Percentiles rank a stretch among this genome's conserved stretches.
These are phyloP conservation scores for Xiphydria camelus DNA, from an alignment of 2,888 invertebrate species.

Conservation along the genomic window DNA sequence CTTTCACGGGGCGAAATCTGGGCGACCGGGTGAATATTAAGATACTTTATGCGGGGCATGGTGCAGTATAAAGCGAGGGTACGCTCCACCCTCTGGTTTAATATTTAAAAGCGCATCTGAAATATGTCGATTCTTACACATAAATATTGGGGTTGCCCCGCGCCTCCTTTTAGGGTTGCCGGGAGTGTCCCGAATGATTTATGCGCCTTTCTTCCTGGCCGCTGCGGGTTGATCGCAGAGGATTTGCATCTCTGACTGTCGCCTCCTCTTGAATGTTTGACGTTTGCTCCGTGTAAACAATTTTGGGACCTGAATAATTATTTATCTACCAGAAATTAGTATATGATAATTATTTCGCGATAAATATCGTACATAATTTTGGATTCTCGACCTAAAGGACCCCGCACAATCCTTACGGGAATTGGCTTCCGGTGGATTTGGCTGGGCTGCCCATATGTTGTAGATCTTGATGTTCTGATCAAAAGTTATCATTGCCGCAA, in stretches of 20 bases:
- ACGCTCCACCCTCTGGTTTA: slow-evolving; percentile 39
- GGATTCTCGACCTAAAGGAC: too few species aligned
- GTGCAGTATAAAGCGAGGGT: slow-evolving; percentile 9
- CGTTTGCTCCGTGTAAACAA: too few species aligned
- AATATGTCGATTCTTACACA: slow-evolving; percentile 56
- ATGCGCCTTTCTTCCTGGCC: slow-evolving; percentile 41
- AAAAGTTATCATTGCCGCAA: too few species aligned
- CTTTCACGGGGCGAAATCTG: slow-evolving; percentile 7
- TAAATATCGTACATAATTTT: too few species aligned
- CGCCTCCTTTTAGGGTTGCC: slow-evolving; percentile 8
- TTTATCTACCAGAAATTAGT: too few species aligned
- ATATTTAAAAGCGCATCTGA: slow-evolving; percentile 57
- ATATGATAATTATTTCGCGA: too few species aligned
- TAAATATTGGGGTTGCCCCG: slow-evolving; percentile 45
- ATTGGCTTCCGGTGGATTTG: too few species aligned
- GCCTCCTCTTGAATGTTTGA: too few species aligned
- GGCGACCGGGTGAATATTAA: slow-evolving; percentile 14
- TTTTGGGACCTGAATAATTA: too few species aligned
- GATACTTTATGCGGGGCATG: slow-evolving; percentile 14
- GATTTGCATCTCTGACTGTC: slow-evolving; percentile 37
- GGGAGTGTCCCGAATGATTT: slow-evolving; percentile 41
- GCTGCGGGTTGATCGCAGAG: slow-evolving; percentile 28
- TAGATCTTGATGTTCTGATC: too few species aligned
- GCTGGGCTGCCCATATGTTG: too few species aligned
- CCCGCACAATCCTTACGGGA: too few species aligned